Evolutionary conservation across 2,888 invertebrate genomes (phyloP), one percentile per base, ranked within the genome.

Genomic region (Agrochola lychnidis): DNA sequence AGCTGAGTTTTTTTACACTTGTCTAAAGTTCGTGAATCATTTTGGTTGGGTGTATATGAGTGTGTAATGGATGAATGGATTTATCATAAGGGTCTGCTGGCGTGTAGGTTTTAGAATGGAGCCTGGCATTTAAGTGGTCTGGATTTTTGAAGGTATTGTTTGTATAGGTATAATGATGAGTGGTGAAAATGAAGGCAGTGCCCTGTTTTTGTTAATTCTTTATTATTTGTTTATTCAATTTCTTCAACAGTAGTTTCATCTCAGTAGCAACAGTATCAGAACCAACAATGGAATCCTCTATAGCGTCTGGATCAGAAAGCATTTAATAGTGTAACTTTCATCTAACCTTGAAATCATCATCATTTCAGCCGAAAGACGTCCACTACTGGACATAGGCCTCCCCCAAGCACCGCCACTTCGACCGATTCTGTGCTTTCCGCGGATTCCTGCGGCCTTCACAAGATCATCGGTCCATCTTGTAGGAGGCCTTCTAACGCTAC

Each of bases 1-100:
- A 85, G 81, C 48, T 0, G 25, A 30, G 77, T 68, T 85, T 85
- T 51, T 85, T 81, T 79, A 53, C 51, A 77, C 63, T 73, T 62
- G 22, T 75, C 72, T 70, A 67, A 67, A 63, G 19, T 61, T 16
- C 7, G 67, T 83, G 82, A 83, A 76, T 85, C 76, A 81, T 84
- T 63, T 63, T 56, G 53, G 59, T 42, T 70, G 59, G 16, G 57
- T 83, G 57, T 71, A 63, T 61, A 40, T 70, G 63, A 64, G 48
- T 79, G 40, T 70, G 72, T 76, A 76, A 84, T 82, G 67, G 67
- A 76, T 81, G 69, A 72, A 73, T 72, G 70, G 67, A 57, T 56
- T 57, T 59, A 64, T 69, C 59, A 68, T 74, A 7, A 7, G 25
- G 42, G 25, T 70, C 36, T 25, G 25, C 51, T 83, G 59, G 12